Evolutionary conservation across 2,888 invertebrate genomes (phyloP).

Genomic region (Luperina testacea): DNA sequence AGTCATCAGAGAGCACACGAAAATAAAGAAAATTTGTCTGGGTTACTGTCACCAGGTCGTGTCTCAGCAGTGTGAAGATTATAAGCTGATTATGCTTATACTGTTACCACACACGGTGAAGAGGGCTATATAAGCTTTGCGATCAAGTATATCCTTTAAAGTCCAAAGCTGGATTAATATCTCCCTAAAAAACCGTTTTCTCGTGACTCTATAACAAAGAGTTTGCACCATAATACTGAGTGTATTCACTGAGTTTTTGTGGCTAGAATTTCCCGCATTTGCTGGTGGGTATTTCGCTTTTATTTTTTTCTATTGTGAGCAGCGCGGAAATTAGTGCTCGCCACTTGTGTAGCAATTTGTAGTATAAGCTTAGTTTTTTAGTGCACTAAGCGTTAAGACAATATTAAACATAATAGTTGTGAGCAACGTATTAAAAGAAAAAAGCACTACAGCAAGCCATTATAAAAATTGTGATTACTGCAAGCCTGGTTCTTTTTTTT

Average conservation of each 20-base stretch:
- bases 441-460: background rate
- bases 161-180: conserved; percentile 1
- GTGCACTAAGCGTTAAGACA: conserved; percentile 36
- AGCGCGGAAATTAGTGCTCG: conserved; percentile 51
- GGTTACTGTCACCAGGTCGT: background rate
- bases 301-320: conserved; percentile 49
- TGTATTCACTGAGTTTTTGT: conserved; percentile 51
- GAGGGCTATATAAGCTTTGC: background rate
- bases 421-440: conserved; percentile 11
- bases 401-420: conserved; percentile 41
- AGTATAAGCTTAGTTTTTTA: conserved; percentile 48
- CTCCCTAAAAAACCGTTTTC: conserved; percentile 5
- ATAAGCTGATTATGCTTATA: background rate
- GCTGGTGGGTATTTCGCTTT: conserved; percentile 22
- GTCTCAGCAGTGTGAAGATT: background rate
- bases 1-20: background rate
- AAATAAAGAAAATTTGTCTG: background rate
- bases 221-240: conserved; percentile 24
- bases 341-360: conserved; percentile 55
- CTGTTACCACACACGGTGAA: background rate
- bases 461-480: background rate
- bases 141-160: background rate
- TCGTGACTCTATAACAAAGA: conserved; percentile 28
- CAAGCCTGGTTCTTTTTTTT: background rate
- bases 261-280: conserved; percentile 52